Conservation (phyloP, 2,797 vertebrate species). For the Melanotaenia maccullochi region DNA sequence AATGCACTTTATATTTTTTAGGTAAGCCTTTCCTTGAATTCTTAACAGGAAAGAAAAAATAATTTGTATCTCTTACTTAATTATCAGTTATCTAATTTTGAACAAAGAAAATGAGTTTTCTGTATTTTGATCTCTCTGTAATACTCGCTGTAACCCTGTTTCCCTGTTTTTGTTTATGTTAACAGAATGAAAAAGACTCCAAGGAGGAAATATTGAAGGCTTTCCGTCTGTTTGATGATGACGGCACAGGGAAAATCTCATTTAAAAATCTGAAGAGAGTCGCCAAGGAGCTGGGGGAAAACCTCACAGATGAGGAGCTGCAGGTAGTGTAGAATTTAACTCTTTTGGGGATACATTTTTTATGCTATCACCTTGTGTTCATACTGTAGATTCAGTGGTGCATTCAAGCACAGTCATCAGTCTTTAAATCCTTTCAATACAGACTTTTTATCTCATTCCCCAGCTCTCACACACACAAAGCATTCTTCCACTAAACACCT, state of each 20-base stretch:
- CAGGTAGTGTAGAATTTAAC: constrained; percentile 79
- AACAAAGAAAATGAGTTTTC: background rate
- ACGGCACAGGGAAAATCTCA: constrained; percentile 92
- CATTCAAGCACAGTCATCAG: background rate
- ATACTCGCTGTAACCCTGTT: background rate
- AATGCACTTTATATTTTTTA: background rate
- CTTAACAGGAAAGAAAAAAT: background rate
- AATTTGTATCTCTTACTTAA: background rate
- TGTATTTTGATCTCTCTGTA: background rate
- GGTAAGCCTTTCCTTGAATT: background rate
- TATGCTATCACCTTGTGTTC: background rate
- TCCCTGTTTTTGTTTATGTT: background rate
- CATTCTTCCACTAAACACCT: background rate
- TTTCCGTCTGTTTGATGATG: constrained; percentile 94
- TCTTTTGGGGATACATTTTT: background rate
- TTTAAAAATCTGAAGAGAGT: constrained; percentile 95
- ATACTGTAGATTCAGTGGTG: background rate
- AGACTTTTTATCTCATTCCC: background rate
- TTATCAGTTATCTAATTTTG: background rate
- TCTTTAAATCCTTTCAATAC: background rate
- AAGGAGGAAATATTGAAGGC: constrained; percentile 96
- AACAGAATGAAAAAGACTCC: constrained; percentile 91
- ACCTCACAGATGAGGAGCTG: constrained; percentile 92
- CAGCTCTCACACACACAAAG: background rate
- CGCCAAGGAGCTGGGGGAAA: constrained; percentile 94